Base-by-base conservation (phyloP, 2,888 invertebrate species). In the Gryllus longicercus region DNA sequence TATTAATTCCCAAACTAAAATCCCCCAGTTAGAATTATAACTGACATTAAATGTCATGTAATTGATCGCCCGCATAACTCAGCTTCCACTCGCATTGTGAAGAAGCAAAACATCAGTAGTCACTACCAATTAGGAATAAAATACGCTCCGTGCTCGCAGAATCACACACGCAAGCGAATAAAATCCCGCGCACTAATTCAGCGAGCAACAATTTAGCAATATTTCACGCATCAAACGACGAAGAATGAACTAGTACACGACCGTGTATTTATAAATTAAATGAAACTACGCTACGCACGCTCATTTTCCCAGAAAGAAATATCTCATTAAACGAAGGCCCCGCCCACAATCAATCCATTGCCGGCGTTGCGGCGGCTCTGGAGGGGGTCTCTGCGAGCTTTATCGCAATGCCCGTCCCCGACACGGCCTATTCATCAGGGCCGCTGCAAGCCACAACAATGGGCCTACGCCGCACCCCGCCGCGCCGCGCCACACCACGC, bases 121-220 rank as follows among this genome's bases (percentile, higher is more conserved):
- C 38, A 38, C 38, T 38, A 8, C 38, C 38, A 38, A 38, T 38
- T 38, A 38, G 38, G 5, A 38, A 38, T 38, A 38, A 38, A 38
- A 38, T 38, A 38, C 38, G 38, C 38, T 38, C 38, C 38, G 8
- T 38, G 38, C 38, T 38, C 38, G 38, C 38, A 38, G 38, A 38
- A 38, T 38, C 38, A 38, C 38, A 38, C 38, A 38, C 38, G 38
- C 38, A 38, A 38, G 38, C 38, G 38, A 38, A 38, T 38, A 38
- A 38, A 38, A 38, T 38, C 38, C 4, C 38, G 4, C 38, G 8
- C 38, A 38, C 38, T 12, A 63, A 18, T 63, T 18, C 63, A 11
- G n/a, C 63, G 63, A 18, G 63, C 63, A n/a, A 63, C n/a, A 63
- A 63, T 63, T 63, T 63, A n/a, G 63, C n/a, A n/a, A 63, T 63